Evolutionary conservation across 2,888 invertebrate genomes (phyloP), one percentile per base, ranked within the genome.

Genomic region (Pasiphila rectangulata): DNA sequence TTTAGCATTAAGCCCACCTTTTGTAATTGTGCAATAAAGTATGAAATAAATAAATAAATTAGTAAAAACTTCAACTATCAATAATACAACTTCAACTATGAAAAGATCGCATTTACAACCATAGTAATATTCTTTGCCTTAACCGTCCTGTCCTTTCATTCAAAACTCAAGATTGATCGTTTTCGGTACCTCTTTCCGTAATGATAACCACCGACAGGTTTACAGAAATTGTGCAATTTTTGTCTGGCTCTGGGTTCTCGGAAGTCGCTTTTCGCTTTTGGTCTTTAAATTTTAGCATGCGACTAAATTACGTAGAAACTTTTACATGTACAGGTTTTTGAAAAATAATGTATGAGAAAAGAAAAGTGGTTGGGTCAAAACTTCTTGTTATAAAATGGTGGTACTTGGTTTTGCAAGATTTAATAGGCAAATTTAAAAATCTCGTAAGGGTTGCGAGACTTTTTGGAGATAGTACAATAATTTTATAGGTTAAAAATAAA

Each of bases 161-260:
- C 42, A 43, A 9, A 30, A 41, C 9, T 5, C 32, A 47, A 53
- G 55, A 57, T 45, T 51, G 53, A 57, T 57, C 36, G 45, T 49
- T 29, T 38, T 37, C 42, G 49, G 34, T 41, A 25, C 40, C 45
- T 53, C 44, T 44, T 54, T 51, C 44, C 15, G 44, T 49, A 46
- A 44, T 52, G 46, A 46, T 27, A 39, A 25, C 40, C 23, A 38
- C 30, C 37, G 47, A 51, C 55, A 57, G 49, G 57, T 57, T 55
- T 41, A 35, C 24, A 23, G 16, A 34, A 46, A 45, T 53, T 53
- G 53, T 36, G 45, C 43, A 55, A 55, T 54, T 52, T 50, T 43
- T 10, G 48, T 51, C 48, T 46, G 51, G 27, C 24, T 43, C 35
- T 43, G 25, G 29, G 24, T 52, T 50, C 50, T 32, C 32, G 21